phyloP scores from a whole-genome alignment of 2,797 vertebrate species.

The Valencia hispanica region DNA sequence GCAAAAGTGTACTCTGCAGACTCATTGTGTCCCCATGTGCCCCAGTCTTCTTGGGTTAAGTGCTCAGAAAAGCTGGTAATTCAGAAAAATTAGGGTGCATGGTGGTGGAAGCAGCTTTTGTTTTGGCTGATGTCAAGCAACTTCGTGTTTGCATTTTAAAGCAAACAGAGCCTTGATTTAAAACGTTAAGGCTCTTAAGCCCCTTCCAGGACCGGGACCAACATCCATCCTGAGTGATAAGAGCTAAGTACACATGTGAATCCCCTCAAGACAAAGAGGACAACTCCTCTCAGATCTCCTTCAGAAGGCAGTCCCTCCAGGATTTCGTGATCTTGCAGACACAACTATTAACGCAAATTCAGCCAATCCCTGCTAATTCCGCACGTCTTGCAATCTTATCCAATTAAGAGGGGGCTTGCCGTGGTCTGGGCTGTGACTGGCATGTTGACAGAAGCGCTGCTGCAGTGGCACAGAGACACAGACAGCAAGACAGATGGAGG shows the following conservation, averaged over 20 bases:
- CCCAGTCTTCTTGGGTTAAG: slow-evolving; percentile 26
- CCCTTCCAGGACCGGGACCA: background rate
- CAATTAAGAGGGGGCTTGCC: too few relatives aligned
- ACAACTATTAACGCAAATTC: too few relatives aligned
- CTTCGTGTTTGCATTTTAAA: background rate
- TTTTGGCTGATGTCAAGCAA: slow-evolving; percentile 2
- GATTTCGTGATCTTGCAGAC: too few relatives aligned
- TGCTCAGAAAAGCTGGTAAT: slow-evolving; percentile 37
- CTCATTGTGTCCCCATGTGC: slow-evolving; percentile 9
- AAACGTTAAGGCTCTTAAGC: background rate
- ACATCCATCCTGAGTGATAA: background rate
- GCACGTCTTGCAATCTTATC: too few relatives aligned
- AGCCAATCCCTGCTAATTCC: too few relatives aligned
- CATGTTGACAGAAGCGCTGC: too few relatives aligned
- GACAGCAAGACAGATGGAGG: too few relatives aligned
- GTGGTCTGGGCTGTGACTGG: too few relatives aligned
- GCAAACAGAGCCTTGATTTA: background rate
- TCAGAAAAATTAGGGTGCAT: slow-evolving; percentile 25
- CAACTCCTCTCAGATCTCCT: too few relatives aligned
- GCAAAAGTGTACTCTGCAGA: slow-evolving; percentile 37
- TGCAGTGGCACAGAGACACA: too few relatives aligned
- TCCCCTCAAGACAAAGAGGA: too few relatives aligned
- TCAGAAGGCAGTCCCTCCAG: too few relatives aligned
- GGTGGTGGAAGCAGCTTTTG: slow-evolving; percentile 11
- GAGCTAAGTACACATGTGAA: background rate